Percentiles rank a stretch among this genome's conserved stretches.
Conservation (phyloP, 2,113 vertebrate genomes). For the Xiphophorus couchianus region DNA sequence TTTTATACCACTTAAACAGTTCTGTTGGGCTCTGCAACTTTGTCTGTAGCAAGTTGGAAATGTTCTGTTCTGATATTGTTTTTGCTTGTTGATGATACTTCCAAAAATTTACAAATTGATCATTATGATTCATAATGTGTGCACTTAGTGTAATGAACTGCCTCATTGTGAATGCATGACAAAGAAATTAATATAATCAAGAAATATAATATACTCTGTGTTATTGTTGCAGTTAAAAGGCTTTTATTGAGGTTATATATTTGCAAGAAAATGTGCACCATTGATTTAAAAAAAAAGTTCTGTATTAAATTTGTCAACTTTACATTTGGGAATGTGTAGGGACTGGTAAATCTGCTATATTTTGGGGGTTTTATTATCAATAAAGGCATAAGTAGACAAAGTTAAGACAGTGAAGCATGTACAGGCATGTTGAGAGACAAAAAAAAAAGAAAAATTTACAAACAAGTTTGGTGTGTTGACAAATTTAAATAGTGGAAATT, state of each 20-base stretch:
- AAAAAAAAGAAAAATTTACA: conserved; percentile 11
- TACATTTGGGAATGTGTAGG: conserved; percentile 24
- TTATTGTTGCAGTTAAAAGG: conserved; percentile 67
- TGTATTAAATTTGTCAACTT: conserved; percentile 19
- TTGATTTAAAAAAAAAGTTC: conserved; percentile 32
- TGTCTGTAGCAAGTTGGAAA: conserved; percentile 74
- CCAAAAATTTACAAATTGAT: conserved; percentile 63
- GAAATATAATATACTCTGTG: conserved; percentile 71
- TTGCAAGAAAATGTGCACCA: conserved; percentile 34
- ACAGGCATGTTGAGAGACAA: conserved; percentile 31
- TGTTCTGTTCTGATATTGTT: conserved; percentile 65
- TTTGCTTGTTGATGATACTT: conserved; percentile 72
- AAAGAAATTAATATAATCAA: conserved; percentile 73
- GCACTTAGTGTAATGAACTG: conserved; percentile 71
- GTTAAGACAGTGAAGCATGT: conserved; percentile 25
- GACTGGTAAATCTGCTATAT: conserved; percentile 16
- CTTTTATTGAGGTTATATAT: conserved; percentile 67
- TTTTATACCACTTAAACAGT: conserved; percentile 65
- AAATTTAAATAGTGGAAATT: conserved; percentile 46
- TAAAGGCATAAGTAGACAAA: not conserved
- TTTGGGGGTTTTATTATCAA: conserved; percentile 13
- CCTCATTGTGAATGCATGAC: conserved; percentile 81
- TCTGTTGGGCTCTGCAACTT: conserved; percentile 71
- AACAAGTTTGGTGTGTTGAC: conserved; percentile 10
- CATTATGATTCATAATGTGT: conserved; percentile 67